A percentile compares a stretch with the other conserved stretches of the same genome.
Evolutionary conservation across 2,113 vertebrate genomes (phyloP).

Genomic region (Colossoma macropomum): DNA sequence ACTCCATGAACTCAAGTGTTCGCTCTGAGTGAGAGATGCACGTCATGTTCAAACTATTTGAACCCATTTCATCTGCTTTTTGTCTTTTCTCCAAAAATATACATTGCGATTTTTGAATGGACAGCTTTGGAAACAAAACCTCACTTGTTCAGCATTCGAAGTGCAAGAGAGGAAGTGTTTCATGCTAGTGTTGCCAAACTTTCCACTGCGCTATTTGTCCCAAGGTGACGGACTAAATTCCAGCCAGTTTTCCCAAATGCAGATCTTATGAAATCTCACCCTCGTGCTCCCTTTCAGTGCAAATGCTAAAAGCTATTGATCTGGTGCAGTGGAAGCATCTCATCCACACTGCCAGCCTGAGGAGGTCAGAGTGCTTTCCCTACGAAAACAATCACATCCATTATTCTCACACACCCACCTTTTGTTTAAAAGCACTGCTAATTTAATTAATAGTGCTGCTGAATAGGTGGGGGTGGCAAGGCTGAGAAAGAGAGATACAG

Average conservation of each 20-base stretch:
- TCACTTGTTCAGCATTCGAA: too few relatives aligned
- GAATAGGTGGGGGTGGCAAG: conserved; percentile 37
- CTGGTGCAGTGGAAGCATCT: background rate
- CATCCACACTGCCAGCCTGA: background rate
- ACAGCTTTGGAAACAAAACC: background rate
- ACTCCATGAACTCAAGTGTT: too few relatives aligned
- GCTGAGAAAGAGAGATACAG: background rate
- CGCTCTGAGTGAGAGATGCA: too few relatives aligned
- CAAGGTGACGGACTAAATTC: background rate
- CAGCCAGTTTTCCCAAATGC: background rate
- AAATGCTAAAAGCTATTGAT: conserved; percentile 23
- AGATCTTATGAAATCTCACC: background rate
- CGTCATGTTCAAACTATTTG: too few relatives aligned
- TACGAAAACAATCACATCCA: conserved; percentile 51
- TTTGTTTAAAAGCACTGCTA: conserved; percentile 52
- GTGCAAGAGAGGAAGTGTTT: too few relatives aligned
- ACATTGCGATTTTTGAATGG: background rate
- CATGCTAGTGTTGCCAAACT: background rate
- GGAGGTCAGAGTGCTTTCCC: conserved; percentile 38
- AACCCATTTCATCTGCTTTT: too few relatives aligned
- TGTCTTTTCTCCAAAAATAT: background rate
- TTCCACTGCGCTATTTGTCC: background rate
- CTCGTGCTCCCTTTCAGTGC: background rate
- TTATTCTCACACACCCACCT: conserved; percentile 48
- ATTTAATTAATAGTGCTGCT: conserved; percentile 62